A percentile compares a stretch with the other conserved stretches of the same genome.
phyloP scores from a whole-genome alignment of 2,797 vertebrate species.

The Gallirallus australis region DNA sequence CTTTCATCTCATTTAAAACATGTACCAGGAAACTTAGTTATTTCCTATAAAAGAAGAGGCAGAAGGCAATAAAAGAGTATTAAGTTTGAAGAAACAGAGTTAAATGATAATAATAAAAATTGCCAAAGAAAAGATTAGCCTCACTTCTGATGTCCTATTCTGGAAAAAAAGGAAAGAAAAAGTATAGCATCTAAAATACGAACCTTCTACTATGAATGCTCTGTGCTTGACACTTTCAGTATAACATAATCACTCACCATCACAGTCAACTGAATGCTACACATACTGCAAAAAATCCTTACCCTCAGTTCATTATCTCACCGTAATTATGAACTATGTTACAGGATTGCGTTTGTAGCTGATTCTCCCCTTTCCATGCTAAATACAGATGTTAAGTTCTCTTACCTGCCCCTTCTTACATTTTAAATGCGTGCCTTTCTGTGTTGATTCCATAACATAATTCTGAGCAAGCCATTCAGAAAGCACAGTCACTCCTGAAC shows the following conservation, averaged over 20 bases:
- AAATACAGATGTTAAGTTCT: not conserved
- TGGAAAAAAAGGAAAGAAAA: not conserved
- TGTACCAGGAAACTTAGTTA: not conserved
- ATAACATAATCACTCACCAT: not conserved
- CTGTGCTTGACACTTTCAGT: not conserved
- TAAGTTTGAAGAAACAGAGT: not conserved
- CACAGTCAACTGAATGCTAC: accelerated
- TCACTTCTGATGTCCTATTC: not conserved
- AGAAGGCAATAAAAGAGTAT: not conserved
- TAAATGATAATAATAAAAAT: not conserved
- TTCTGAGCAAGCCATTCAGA: not conserved
- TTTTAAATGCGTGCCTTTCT: not conserved
- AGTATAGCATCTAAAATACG: not conserved
- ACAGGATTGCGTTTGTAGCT: not conserved
- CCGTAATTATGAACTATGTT: not conserved
- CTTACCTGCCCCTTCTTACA: not conserved
- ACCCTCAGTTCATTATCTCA: not conserved
- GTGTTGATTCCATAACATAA: not conserved
- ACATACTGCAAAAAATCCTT: not conserved
- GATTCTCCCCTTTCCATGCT: not conserved
- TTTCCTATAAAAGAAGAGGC: not conserved
- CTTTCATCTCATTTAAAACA: not conserved
- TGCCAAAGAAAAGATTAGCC: not conserved
- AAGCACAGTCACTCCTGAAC: not conserved
- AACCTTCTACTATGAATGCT: not conserved